These are phyloP conservation scores for Acrocyrtus sp. DNA, from an alignment of 2,888 invertebrate genomes.

Conservation along the genomic window DNA sequence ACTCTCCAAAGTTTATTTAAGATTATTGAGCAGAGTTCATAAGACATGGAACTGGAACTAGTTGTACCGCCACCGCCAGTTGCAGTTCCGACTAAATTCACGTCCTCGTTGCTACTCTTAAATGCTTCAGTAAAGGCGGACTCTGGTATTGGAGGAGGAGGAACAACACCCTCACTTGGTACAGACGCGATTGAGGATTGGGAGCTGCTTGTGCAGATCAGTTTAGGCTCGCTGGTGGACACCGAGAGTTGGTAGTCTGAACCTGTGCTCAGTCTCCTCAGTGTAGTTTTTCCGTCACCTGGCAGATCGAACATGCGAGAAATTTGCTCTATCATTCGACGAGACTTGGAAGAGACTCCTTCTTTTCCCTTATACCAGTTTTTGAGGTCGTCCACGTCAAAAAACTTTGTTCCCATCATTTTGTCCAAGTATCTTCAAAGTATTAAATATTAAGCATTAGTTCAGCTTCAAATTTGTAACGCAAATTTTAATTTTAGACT, in stretches of 20 bases:
- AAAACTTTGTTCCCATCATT: constrained; percentile 85
- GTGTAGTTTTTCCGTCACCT: constrained; percentile 26
- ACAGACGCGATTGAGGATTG: constrained; percentile 7
- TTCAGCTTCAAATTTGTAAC: too few relatives aligned
- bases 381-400: constrained; percentile 73
- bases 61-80: constrained; percentile 7
- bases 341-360: constrained; percentile 52
- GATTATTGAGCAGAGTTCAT: constrained; percentile 61
- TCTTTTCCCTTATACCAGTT: constrained; percentile 60
- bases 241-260: constrained; percentile 33
- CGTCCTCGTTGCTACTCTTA: neutral
- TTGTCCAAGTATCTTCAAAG: constrained; percentile 78
- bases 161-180: neutral
- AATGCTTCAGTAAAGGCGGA: too few relatives aligned
- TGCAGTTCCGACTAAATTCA: neutral
- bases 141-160: too few relatives aligned
- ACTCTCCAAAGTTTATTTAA: constrained; percentile 59
- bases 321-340: constrained; percentile 78
- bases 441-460: too few relatives aligned
- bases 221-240: constrained; percentile 18
- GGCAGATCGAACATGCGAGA: constrained; percentile 65
- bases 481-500: too few relatives aligned
- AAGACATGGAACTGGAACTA: constrained; percentile 32
- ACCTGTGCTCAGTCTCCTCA: constrained; percentile 37
- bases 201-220: constrained; percentile 24